Evolutionary conservation across 2,888 invertebrate genomes (phyloP).

Genomic region (Drosophila nr. perissopoda): DNA sequence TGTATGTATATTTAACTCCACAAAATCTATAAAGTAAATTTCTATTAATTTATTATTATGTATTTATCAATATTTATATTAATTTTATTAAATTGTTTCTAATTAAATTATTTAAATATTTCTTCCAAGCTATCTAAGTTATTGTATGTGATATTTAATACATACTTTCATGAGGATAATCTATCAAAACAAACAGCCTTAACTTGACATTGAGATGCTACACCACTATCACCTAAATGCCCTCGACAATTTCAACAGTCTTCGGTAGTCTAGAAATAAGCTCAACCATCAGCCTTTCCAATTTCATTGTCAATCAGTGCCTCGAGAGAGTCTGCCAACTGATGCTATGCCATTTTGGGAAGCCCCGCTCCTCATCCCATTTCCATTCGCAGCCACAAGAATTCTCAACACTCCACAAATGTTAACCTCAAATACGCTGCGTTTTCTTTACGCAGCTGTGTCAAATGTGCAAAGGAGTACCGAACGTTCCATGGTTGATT

Average conservation of each 20-base stretch:
- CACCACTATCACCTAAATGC: slow-evolving; percentile 2
- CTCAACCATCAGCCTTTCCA: slow-evolving; percentile 38
- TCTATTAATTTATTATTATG: not conserved
- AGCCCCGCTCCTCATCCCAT: not conserved
- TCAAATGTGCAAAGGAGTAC: slow-evolving; percentile 7
- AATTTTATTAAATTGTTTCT: not conserved
- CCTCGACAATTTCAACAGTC: slow-evolving; percentile 1
- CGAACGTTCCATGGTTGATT: slow-evolving; percentile 65
- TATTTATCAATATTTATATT: not conserved
- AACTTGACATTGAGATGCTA: slow-evolving; percentile 1
- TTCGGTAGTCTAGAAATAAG: slow-evolving; percentile 3
- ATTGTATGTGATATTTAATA: not conserved
- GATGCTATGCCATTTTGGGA: slow-evolving; percentile 21
- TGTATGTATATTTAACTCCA: too few relatives aligned
- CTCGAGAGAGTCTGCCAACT: slow-evolving; percentile 33
- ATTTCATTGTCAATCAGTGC: slow-evolving; percentile 60
- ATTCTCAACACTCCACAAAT: slow-evolving; percentile 29
- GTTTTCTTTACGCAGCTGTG: slow-evolving; percentile 59
- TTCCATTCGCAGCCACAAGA: slow-evolving; percentile 7
- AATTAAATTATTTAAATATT: not conserved
- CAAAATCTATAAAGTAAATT: not conserved
- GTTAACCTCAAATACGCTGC: slow-evolving; percentile 50
- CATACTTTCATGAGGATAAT: not conserved
- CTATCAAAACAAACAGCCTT: not conserved
- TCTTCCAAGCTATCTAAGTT: not conserved